A percentile compares a stretch with the other conserved stretches of the same genome.
Evolutionary conservation across 2,113 vertebrate genomes (phyloP).

Genomic region (Greenwoodochromis staneri): DNA sequence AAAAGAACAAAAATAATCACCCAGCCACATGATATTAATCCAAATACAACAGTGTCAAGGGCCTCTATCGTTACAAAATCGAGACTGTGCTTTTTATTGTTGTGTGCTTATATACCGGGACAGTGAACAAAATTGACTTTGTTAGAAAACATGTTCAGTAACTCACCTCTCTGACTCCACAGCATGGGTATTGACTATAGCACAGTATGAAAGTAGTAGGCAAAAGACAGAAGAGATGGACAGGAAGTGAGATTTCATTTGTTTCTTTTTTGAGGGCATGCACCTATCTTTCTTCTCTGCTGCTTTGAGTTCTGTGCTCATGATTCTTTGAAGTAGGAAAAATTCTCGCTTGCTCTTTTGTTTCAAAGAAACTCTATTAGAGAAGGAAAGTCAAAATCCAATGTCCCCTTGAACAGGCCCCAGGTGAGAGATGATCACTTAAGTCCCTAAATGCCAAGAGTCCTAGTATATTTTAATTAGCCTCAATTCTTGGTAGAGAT

Average conservation of each 20-base stretch:
- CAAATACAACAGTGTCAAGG: not conserved
- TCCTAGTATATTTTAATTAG: constrained; percentile 37
- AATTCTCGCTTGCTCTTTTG: not conserved
- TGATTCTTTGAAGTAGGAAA: not conserved
- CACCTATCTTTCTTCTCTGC: not conserved
- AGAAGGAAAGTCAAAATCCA: not conserved
- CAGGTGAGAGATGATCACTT: constrained; percentile 22
- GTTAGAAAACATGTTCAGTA: not conserved
- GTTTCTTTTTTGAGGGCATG: not conserved
- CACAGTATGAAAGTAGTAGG: not conserved
- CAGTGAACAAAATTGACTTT: not conserved
- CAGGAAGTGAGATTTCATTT: not conserved
- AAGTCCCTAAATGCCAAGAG: constrained; percentile 23
- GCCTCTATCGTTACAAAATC: not conserved
- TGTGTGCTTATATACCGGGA: not conserved
- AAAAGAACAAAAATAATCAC: not conserved
- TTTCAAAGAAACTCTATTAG: not conserved
- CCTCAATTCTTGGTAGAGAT: constrained; percentile 34
- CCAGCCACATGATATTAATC: not conserved
- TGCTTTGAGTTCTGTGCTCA: not conserved
- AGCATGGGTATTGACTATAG: not conserved
- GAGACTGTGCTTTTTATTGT: not conserved
- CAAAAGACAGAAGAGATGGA: not conserved
- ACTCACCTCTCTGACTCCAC: not conserved
- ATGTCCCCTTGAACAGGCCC: not conserved